Evolutionary conservation across 2,888 invertebrate genomes (phyloP).

Genomic region (Drosophila infuscata): DNA sequence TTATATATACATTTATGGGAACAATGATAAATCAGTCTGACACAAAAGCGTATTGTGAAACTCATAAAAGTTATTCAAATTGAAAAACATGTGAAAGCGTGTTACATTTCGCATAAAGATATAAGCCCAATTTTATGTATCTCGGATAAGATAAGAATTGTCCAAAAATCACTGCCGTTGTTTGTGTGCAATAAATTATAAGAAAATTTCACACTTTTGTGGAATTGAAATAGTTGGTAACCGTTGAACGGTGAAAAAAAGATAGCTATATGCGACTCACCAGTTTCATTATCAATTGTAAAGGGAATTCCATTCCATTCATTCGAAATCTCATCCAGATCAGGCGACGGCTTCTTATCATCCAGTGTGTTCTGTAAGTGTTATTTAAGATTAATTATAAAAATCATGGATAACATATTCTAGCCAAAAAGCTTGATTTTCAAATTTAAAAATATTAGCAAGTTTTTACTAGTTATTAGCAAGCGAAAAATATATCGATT

Average conservation of each 20-base stretch:
- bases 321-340: constrained; percentile 86
- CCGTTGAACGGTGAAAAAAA: background rate
- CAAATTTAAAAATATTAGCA: background rate
- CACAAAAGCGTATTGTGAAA: constrained; percentile 12
- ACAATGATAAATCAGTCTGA: constrained; percentile 5
- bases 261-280: constrained; percentile 86
- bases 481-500: constrained; percentile 1
- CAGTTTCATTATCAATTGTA: constrained; percentile 94
- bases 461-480: background rate
- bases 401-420: background rate
- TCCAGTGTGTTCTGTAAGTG: constrained; percentile 59
- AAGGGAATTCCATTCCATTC: constrained; percentile 94
- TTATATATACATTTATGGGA: background rate
- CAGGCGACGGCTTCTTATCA: constrained; percentile 57
- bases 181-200: constrained; percentile 2
- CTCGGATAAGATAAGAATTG: constrained; percentile 26
- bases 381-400: background rate
- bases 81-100: constrained; percentile 30
- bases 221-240: background rate
- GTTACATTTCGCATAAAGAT: constrained; percentile 23
- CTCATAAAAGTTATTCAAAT: background rate
- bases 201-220: background rate
- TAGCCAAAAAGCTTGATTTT: background rate
- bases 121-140: constrained; percentile 13
- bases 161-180: constrained; percentile 15